Evolutionary conservation across 2,888 invertebrate genomes (phyloP).

Genomic region (Synanthedon andrenaeformis): DNA sequence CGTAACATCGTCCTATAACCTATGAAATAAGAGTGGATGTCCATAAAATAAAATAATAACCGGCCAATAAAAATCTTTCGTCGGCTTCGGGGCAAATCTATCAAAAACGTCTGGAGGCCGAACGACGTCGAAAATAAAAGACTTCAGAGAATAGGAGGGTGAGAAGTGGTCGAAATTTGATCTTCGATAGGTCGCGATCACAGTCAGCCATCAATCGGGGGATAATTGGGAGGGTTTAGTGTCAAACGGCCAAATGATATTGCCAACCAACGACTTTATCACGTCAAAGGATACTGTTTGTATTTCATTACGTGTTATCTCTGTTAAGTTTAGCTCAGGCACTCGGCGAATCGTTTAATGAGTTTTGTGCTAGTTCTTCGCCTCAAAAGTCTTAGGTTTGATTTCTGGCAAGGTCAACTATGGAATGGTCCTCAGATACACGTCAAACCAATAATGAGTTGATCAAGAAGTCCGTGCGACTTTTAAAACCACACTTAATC

Average conservation of each 20-base stretch:
- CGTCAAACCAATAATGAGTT: too few species aligned
- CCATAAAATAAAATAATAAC: constrained; percentile 70
- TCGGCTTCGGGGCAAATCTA: constrained; percentile 48
- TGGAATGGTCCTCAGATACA: too few species aligned
- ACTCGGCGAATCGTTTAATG: too few species aligned
- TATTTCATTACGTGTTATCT: too few species aligned
- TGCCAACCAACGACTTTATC: constrained; percentile 13
- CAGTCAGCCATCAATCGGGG: constrained; percentile 45
- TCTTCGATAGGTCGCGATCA: constrained; percentile 45
- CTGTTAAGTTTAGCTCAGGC: too few species aligned
- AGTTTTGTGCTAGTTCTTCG: too few species aligned
- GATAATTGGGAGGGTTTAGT: constrained; percentile 56
- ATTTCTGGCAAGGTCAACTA: too few species aligned
- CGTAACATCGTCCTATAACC: constrained; percentile 52
- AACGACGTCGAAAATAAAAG: constrained; percentile 21
- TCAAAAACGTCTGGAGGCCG: constrained; percentile 47
- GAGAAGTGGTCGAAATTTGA: constrained; percentile 60
- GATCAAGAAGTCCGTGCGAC: too few species aligned
- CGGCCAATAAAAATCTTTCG: constrained; percentile 60
- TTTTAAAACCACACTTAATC: too few species aligned
- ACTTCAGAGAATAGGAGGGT: constrained; percentile 32
- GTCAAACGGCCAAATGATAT: constrained; percentile 45
- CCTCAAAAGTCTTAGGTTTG: too few species aligned
- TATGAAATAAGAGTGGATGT: constrained; percentile 65
- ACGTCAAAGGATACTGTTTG: neutral